phyloP scores from a whole-genome alignment of 2,888 invertebrate genomes.

The Cheilosia soror region DNA sequence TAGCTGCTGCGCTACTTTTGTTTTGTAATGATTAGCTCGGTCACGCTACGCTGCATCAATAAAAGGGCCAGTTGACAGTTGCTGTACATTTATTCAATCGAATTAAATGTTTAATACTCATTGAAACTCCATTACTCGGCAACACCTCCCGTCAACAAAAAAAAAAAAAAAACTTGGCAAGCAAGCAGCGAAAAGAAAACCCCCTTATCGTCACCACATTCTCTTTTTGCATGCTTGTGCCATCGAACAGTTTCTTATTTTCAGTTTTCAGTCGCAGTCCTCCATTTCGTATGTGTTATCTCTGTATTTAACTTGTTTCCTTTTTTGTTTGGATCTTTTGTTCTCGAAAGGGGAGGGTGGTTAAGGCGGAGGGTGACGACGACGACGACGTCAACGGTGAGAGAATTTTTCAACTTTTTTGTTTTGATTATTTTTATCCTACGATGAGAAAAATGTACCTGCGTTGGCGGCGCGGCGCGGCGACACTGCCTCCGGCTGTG shows the following conservation, averaged over 20 bases:
- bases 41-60: too few relatives aligned
- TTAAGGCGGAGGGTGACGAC: neutral
- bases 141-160: neutral
- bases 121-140: neutral
- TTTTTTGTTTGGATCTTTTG: constrained; percentile 57
- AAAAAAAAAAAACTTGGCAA: constrained; percentile 37
- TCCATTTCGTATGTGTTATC: constrained; percentile 71
- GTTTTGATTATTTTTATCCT: constrained; percentile 76
- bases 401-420: constrained; percentile 74
- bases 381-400: constrained; percentile 42
- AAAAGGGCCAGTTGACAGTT: too few relatives aligned
- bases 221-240: constrained; percentile 14
- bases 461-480: constrained; percentile 61
- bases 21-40: too few relatives aligned
- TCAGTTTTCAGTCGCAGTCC: constrained; percentile 21
- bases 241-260: constrained; percentile 42
- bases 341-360: constrained; percentile 36
- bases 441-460: constrained; percentile 62
- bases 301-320: constrained; percentile 35
- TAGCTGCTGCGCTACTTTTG: too few relatives aligned
- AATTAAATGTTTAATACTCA: neutral
- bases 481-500: constrained; percentile 1
- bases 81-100: too few relatives aligned
- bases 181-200: constrained; percentile 32
- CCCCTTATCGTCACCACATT: constrained; percentile 22